These are phyloP conservation scores for Pteruthius melanotis DNA, from an alignment of 2,113 vertebrate species.

Conservation along the genomic window DNA sequence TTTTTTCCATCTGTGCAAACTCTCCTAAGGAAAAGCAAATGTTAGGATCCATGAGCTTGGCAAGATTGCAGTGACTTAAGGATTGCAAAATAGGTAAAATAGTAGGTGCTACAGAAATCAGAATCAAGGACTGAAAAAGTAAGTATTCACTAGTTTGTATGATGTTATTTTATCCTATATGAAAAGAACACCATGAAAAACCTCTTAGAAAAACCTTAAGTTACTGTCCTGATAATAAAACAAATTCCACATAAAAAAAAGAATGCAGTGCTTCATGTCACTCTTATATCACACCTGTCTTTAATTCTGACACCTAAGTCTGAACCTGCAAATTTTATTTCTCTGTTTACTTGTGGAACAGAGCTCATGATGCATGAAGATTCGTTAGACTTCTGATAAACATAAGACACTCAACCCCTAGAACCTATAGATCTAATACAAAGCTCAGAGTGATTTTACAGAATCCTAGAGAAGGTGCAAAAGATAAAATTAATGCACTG, in stretches of 20 bases:
- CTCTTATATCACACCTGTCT: background rate
- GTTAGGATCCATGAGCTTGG: background rate
- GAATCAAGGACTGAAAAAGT: background rate
- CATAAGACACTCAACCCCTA: background rate
- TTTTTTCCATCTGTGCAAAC: background rate
- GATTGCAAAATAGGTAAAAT: background rate
- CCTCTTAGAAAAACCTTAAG: background rate
- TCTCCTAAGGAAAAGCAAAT: background rate
- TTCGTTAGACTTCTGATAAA: background rate
- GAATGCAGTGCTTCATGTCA: background rate
- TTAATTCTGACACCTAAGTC: background rate
- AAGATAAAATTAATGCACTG: background rate
- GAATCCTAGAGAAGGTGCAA: background rate
- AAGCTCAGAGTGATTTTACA: background rate
- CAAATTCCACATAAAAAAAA: background rate
- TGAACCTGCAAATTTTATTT: background rate
- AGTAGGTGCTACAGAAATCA: background rate
- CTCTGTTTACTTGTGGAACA: background rate
- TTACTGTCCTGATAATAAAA: background rate
- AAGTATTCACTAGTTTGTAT: background rate
- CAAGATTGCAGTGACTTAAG: background rate
- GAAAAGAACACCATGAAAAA: background rate
- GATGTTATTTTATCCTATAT: background rate
- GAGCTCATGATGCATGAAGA: background rate
- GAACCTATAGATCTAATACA: background rate